phyloP scores from a whole-genome alignment of 2,113 vertebrate species.

The Phoenicopterus ruber region DNA sequence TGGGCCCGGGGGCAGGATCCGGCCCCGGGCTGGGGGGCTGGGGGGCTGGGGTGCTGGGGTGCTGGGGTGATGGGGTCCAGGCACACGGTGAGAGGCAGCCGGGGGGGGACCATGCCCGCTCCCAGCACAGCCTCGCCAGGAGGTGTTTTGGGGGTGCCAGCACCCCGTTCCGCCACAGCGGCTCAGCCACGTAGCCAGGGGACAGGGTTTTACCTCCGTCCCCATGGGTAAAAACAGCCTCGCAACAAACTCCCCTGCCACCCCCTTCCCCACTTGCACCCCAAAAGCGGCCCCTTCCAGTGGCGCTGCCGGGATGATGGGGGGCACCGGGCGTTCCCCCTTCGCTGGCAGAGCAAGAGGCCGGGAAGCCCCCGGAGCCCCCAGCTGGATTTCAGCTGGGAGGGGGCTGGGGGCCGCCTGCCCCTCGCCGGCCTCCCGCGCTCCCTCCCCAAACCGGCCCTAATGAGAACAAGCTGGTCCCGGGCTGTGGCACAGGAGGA shows the following conservation, averaged over 20 bases:
- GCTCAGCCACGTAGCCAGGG: not conserved
- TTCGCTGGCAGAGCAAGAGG: not conserved
- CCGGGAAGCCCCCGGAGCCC: not conserved
- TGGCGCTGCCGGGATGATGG: fast-evolving
- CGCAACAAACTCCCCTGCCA: not conserved
- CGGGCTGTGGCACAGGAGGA: constrained; percentile 36
- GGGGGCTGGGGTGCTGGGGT: no score
- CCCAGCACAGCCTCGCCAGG: fast-evolving
- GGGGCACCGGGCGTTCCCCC: fast-evolving
- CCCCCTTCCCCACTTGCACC: not conserved
- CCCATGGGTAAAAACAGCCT: not conserved
- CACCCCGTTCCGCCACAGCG: fast-evolving
- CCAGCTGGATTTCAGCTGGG: not conserved
- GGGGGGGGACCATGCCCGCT: not conserved
- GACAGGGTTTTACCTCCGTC: not conserved
- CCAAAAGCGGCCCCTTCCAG: not conserved
- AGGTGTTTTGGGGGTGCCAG: not conserved
- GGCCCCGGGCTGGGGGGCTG: not conserved
- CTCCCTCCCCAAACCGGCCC: constrained; percentile 73
- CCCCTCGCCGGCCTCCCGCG: constrained; percentile 57
- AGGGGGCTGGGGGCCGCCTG: constrained; percentile 19
- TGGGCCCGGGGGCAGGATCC: not conserved
- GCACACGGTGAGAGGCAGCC: not conserved
- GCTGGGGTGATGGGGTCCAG: not conserved
- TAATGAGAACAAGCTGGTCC: constrained; percentile 92